Evolutionary conservation across 2,797 vertebrate genomes (phyloP), one percentile per base, ranked within the genome.

Genomic region (Sphaeramia orbicularis): DNA sequence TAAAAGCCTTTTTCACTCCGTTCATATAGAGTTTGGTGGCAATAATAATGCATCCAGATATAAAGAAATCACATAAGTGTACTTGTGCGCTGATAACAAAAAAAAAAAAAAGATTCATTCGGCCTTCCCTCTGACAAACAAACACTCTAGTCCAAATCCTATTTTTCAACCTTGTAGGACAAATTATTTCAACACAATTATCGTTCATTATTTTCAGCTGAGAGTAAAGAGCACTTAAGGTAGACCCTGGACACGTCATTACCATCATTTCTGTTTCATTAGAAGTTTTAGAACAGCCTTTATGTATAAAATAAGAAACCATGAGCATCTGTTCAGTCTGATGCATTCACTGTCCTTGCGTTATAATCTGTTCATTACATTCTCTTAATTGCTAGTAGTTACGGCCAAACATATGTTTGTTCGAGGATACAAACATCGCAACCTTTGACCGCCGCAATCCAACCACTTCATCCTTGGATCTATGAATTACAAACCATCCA

Each of bases 31-130:
- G 36, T 49, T 64, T 18, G 55, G 48, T 42, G 47, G 21, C 40
- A 56, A 45, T 47, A 30, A 32, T 59, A 67, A 84, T 57, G 27
- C 24, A 65, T 65, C 1, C 40, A 48, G 36, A 65, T 57, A n/a
- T 32, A 58, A 18, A 37, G 11, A 71, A 56, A 72, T 73, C 35
- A 49, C 32, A 71, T 15, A 11, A 4, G 56, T 73, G 55, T 44
- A 50, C 45, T 10, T 35, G 51, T 71, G 62, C 62, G 64, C 53
- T 51, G 47, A 41, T 27, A 36, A 7, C n/a, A 21, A 60, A n/a
- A 75, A 64, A 2, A 9, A 7, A 9, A 37, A 6, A 9, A 32
- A 19, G 9, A 60, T 74, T 21, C 51, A 58, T 61, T 53, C 67
- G 27, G 40, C 64, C 54, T 68, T 59, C 40, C 36, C 44, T 62